phyloP scores from a whole-genome alignment of 2,888 invertebrate genomes.

The Drosophila silvestris region DNA sequence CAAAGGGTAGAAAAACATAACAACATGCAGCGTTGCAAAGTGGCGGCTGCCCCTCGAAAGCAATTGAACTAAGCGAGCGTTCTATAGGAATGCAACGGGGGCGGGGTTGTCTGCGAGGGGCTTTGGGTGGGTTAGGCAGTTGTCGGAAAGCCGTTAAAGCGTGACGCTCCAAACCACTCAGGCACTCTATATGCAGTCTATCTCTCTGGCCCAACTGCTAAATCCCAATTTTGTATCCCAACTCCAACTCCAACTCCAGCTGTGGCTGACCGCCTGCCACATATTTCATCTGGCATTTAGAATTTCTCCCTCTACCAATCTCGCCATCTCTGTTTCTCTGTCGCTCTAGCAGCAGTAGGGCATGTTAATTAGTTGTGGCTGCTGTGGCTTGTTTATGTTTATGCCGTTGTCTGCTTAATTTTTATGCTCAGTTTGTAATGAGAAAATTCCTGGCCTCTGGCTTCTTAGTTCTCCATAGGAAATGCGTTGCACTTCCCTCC shows the following conservation, averaged over 20 bases:
- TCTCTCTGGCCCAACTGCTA: conserved; percentile 5
- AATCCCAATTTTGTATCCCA: conserved; percentile 7
- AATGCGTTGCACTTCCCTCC: conserved; percentile 5
- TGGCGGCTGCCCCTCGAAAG: conserved; percentile 25
- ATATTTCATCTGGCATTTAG: conserved; percentile 52
- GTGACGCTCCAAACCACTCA: conserved; percentile 59
- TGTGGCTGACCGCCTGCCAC: conserved; percentile 68
- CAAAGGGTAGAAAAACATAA: conserved; percentile 56
- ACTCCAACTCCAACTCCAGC: conserved; percentile 24
- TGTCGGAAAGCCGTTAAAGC: conserved; percentile 59
- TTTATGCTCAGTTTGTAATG: conserved; percentile 51
- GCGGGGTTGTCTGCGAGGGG: neutral
- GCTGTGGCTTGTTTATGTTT: conserved; percentile 31
- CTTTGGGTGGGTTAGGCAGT: conserved; percentile 21
- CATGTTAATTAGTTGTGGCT: conserved; percentile 59
- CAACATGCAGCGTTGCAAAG: conserved; percentile 38
- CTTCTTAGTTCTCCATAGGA: conserved; percentile 1
- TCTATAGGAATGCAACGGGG: conserved; percentile 24
- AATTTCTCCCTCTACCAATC: neutral
- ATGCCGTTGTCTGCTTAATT: conserved; percentile 38
- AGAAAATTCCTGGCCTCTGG: conserved; percentile 40
- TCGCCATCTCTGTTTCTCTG: neutral
- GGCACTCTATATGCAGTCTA: conserved; percentile 34
- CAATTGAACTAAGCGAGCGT: conserved; percentile 31
- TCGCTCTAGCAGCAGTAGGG: neutral